Base-by-base conservation (phyloP, 2,797 vertebrate genomes). In the Setipinna tenuifilis region DNA sequence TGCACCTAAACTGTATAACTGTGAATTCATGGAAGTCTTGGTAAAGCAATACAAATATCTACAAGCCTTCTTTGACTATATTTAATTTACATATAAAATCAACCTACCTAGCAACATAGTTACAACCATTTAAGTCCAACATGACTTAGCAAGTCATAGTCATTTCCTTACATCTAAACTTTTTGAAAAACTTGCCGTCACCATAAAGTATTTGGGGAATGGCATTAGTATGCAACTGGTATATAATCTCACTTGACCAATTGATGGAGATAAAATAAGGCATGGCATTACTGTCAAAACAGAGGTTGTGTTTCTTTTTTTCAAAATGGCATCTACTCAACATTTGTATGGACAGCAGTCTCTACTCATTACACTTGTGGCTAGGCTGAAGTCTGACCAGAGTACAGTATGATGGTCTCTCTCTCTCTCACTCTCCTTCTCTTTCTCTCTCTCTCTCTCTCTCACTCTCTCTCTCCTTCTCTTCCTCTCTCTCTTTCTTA, bases 401-500 rank as follows among this genome's bases (percentile, higher is more conserved):
- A 16, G 71, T 41, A 16, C 7, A 41, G 71, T 78, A 31, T 31
- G 28, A 75, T 75, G 28, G 28, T 75, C 28, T 75, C 31, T 48
- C 46, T 48, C 46, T 48, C 46, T 48, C 46, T 48, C 46, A 4
- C 46, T 48, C 46, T 48, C 46, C 10, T 10, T 48, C 10, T 48
- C 46, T 48, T 10, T 48, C 46, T 48, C 46, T 48, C 46, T 48
- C 46, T 48, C 46, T 48, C 46, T 48, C 46, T 48, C 46, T 48
- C 46, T 48, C 46, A 4, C 46, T 54, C 50, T 54, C 50, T 54
- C 50, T 54, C 50, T 54, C 50, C 9, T 7, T 54, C 50, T 54
- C 50, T 54, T 7, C 9, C 50, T 54, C 50, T 54, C 50, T 54
- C 50, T 54, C 50, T 54, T 7, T 78, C 95, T 89, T 93, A 99